Percentiles rank a stretch among this genome's conserved stretches.
Conservation (phyloP, 23 tunicate genomes). For the Ascidia mentula region DNA sequence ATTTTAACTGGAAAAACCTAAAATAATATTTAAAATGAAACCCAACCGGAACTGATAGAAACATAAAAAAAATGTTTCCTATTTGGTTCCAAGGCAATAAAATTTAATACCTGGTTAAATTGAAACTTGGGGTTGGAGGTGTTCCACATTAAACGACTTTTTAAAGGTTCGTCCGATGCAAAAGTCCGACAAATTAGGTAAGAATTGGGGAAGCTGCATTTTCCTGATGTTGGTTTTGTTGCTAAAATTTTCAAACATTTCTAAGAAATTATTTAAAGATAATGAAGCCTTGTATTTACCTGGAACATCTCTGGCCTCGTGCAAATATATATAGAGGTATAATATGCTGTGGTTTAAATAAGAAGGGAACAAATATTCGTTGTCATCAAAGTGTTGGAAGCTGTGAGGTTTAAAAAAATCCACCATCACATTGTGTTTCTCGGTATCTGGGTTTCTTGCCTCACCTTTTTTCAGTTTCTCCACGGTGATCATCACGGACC, state of each 20-base stretch:
- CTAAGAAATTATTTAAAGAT: no score
- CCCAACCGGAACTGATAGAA: neutral
- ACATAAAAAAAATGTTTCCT: neutral
- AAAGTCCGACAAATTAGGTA: constrained; percentile 66
- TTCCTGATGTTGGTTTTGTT: neutral
- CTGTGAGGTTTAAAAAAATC: neutral
- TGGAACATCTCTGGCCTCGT: constrained; percentile 53
- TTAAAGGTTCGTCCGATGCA: constrained; percentile 55
- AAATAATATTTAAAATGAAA: neutral
- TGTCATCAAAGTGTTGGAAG: neutral
- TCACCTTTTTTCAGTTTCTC: no score
- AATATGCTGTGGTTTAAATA: neutral
- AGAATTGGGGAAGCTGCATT: constrained; percentile 40
- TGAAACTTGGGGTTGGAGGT: constrained; percentile 66
- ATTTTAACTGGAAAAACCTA: constrained; percentile 75
- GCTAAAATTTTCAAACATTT: neutral
- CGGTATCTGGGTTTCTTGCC: no score
- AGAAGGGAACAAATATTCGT: neutral
- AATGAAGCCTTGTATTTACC: constrained; percentile 34
- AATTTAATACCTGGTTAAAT: constrained; percentile 76
- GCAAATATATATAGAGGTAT: constrained; percentile 33
- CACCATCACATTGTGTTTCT: no score
- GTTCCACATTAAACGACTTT: constrained; percentile 62
- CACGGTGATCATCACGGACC: neutral
- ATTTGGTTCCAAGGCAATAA: no score